Evolutionary conservation across 1,140 invertebrate genomes (phyloP), one percentile per base, ranked within the genome.

Genomic region (Pachypeltis micranthus): DNA sequence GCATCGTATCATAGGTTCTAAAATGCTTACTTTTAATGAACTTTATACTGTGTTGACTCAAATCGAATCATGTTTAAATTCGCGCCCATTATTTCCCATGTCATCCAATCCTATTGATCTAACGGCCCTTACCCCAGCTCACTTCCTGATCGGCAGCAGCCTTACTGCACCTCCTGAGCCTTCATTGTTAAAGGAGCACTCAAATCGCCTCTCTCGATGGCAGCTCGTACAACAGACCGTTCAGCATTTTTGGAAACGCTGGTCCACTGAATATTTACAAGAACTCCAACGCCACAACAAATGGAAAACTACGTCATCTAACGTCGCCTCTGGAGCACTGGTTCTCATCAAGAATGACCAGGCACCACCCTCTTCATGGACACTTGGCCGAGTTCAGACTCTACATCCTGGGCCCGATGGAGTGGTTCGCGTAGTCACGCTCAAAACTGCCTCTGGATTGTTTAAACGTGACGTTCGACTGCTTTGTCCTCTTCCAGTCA

Each of bases 391-490:
- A 2, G 34, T 63, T 1, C 1, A 3, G 1, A 14, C 26, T 21
- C 21, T 51, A 12, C 56, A 65, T 26, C 54, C 54, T 2, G 64
- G 64, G 12, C 21, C 12, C 10, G 64, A 65, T 25, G 56, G 56
- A 1, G 10, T 25, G 25, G 39, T 59, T 1, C 16, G 64, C 21
- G 61, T 65, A 1, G 64, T 58, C 7, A 59, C 61, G 1, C 2
- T 65, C 72, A 72, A 56, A 73, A 77, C 28, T 66, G 74, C 56
- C 70, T 77, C 55, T 55, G 59, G 10, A 73, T 70, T 65, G 68
- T 78, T 61, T 70, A 74, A 28, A 28, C n/a, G n/a, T n/a, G n/a
- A n/a, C n/a, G n/a, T n/a, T n/a, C n/a, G n/a, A n/a, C n/a, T n/a
- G n/a, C n/a, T n/a, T n/a, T n/a, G n/a, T n/a, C n/a, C n/a, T n/a